Evolutionary conservation across 2,888 invertebrate species (phyloP), one percentile per base, ranked within the genome.

Genomic region (Drosophila borborema): DNA sequence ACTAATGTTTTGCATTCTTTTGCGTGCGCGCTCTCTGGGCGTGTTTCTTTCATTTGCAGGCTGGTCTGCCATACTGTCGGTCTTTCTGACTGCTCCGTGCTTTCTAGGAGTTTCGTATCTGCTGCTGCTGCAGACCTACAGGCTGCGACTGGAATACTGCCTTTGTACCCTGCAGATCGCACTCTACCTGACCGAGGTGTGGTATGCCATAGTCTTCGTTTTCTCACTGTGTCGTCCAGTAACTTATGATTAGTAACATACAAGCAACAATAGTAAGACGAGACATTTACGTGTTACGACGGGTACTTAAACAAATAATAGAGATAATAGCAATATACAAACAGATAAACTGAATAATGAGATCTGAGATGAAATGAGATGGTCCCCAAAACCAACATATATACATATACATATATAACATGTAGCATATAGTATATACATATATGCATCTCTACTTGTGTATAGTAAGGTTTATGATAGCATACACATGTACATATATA

Each of bases 91-190:
- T 45, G 94, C 97, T 81, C 98, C 98, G 2, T 96, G 97, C 75
- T 95, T 97, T 38, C 93, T 97, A 61, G 97, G 97, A 49, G 96
- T 97, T 10, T 94, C 97, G 74, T 99, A 98, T 93, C 95, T 98
- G 90, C 94, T 98, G 51, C 94, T 97, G 61, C 97, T 97, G 95
- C 98, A 99, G 93, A 97, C 97, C 49, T 97, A 97, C 92, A 97
- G 97, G 56, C 95, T 98, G 51, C 94, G 97, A 74, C 94, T 98
- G 73, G 99, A 99, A 93, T 96, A 97, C 86, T 97, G 98, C 81
- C 95, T 98, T 90, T 96, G 97, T 92, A 96, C 96, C 49, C 96
- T 98, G 84, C 97, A 97, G 94, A 94, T 98, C 56, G 95, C 95
- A 82, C 95, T 99, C 90, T 96, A 98, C 90, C 94, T 95, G 10